phyloP scores from a whole-genome alignment of 2,797 vertebrate genomes.

The Rhinatrema bivittatum region DNA sequence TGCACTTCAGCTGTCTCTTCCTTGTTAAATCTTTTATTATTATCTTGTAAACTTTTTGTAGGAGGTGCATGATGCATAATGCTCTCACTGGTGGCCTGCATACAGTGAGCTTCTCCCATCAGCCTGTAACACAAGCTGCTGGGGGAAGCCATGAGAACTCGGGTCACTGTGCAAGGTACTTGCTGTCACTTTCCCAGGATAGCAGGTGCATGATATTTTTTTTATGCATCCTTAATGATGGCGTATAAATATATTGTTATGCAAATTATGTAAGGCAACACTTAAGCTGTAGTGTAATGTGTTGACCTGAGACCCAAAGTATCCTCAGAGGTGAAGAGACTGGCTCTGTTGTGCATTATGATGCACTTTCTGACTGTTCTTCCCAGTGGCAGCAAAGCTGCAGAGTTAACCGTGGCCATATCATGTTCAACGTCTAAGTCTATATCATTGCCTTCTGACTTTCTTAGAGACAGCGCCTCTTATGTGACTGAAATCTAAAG shows the following conservation, averaged over 20 bases:
- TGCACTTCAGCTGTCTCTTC: slow-evolving; percentile 58
- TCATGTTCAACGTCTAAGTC: slow-evolving; percentile 58
- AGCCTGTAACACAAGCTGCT: too few species aligned
- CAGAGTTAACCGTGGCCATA: slow-evolving; percentile 64
- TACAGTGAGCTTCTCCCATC: too few species aligned
- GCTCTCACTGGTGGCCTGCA: slow-evolving; percentile 39
- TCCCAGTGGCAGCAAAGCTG: slow-evolving; percentile 30
- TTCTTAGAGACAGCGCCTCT: slow-evolving; percentile 49
- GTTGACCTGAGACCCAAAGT: too few species aligned
- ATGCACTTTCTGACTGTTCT: slow-evolving; percentile 35
- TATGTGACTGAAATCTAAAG: slow-evolving; percentile 23
- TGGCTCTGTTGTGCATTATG: slow-evolving; percentile 22
- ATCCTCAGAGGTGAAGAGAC: slow-evolving; percentile 40
- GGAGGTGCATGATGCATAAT: slow-evolving; percentile 38
- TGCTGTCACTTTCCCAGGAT: too few species aligned
- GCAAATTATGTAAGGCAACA: too few species aligned
- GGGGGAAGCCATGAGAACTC: slow-evolving; percentile 16
- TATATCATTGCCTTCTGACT: slow-evolving; percentile 49
- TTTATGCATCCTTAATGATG: slow-evolving; percentile 29
- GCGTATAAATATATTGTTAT: too few species aligned
- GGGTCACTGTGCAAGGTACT: too few species aligned
- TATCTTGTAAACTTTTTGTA: slow-evolving; percentile 34
- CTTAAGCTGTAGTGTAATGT: slow-evolving; percentile 53
- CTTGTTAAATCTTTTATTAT: slow-evolving; percentile 39
- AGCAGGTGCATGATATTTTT: slow-evolving; percentile 28